Evolutionary conservation across 53 echinoderm and acorn worm genomes (phyloP).

Genomic region (Echinometra lucunter): DNA sequence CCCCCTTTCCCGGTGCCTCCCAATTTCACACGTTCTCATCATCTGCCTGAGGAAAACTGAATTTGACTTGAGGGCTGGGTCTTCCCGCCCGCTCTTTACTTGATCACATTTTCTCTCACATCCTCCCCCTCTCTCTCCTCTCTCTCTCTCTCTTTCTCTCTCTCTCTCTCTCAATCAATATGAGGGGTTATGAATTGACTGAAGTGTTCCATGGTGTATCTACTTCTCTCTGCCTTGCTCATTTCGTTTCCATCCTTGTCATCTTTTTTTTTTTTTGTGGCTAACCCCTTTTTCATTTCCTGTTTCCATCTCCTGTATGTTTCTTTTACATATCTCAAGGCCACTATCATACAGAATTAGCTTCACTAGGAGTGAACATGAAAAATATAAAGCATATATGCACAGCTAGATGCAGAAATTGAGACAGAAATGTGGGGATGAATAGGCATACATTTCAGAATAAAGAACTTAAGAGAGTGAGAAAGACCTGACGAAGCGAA

Average conservation of each 20-base stretch:
- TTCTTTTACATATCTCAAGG: neutral
- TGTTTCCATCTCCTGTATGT: neutral
- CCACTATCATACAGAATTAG: too few relatives aligned
- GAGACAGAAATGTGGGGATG: too few relatives aligned
- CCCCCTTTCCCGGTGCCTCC: slow-evolving; percentile 49
- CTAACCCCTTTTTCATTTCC: neutral
- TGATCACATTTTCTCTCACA: neutral
- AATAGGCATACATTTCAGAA: too few relatives aligned
- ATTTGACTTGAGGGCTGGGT: slow-evolving; percentile 56
- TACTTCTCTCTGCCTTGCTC: neutral
- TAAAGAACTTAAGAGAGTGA: too few relatives aligned
- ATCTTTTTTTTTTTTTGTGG: neutral
- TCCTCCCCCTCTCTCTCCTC: neutral
- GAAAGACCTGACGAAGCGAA: too few relatives aligned
- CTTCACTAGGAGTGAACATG: too few relatives aligned
- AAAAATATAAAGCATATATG: too few relatives aligned
- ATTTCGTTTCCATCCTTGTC: neutral
- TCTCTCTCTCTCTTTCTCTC: neutral
- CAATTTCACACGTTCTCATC: slow-evolving; percentile 66
- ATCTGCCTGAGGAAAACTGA: slow-evolving; percentile 40
- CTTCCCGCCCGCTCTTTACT: slow-evolving; percentile 34
- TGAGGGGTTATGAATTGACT: slow-evolving; percentile 58
- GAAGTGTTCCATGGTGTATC: neutral
- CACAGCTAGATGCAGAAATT: too few relatives aligned
- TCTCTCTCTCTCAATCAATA: slow-evolving; percentile 35